phyloP scores from a whole-genome alignment of 2,797 vertebrate genomes.

The Darevskia nairensis region DNA sequence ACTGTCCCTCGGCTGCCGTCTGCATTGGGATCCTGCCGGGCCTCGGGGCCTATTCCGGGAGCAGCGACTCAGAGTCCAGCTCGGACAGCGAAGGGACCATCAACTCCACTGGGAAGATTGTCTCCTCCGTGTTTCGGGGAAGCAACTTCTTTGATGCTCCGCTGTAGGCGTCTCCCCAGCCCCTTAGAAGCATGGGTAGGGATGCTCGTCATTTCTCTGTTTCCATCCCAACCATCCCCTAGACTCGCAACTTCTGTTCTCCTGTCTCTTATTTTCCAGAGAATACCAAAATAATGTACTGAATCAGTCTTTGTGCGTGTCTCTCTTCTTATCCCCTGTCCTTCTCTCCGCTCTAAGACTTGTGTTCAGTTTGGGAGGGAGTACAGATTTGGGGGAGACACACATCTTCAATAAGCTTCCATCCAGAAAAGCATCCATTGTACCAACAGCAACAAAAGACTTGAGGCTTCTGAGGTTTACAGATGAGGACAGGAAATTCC shows the following conservation, averaged over 20 bases:
- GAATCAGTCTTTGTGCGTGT: neutral
- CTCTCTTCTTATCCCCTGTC: no score
- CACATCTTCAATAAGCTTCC: conserved; percentile 37
- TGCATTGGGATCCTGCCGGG: conserved; percentile 96
- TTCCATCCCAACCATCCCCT: conserved; percentile 33
- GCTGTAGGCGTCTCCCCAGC: conserved; percentile 53
- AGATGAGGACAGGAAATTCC: conserved; percentile 27
- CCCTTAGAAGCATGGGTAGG: conserved; percentile 24
- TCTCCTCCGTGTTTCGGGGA: conserved; percentile 85
- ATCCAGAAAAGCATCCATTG: conserved; percentile 1
- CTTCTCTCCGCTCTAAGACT: fast-evolving
- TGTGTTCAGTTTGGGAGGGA: conserved; percentile 45
- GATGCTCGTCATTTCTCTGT: conserved; percentile 31
- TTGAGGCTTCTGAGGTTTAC: neutral
- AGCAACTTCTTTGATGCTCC: conserved; percentile 81
- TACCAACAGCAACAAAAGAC: neutral
- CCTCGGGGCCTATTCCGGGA: conserved; percentile 93
- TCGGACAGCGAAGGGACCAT: conserved; percentile 97
- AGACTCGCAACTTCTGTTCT: conserved; percentile 47
- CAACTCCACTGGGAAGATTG: conserved; percentile 86
- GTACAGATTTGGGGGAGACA: neutral
- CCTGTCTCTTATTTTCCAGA: conserved; percentile 14
- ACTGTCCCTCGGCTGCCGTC: conserved; percentile 92
- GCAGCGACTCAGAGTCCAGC: conserved; percentile 98
- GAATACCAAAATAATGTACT: conserved; percentile 49